phyloP scores from a whole-genome alignment of 2,797 vertebrate species.

The Neopelma chrysocephalum region DNA sequence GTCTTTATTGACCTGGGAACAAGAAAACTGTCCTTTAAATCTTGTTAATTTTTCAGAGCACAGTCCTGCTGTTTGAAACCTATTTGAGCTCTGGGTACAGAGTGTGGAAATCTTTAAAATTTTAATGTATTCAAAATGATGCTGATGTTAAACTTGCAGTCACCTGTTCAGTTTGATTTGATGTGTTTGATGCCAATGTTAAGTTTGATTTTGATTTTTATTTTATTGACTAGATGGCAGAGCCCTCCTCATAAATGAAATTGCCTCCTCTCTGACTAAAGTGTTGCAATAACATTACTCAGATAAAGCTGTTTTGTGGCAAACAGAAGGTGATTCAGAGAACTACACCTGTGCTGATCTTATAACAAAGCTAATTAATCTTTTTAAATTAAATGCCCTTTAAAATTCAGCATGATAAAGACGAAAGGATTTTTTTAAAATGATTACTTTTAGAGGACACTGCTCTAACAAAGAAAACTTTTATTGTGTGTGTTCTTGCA shows the following conservation, averaged over 20 bases:
- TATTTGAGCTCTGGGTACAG: neutral
- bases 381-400: neutral
- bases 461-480: neutral
- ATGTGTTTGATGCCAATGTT: neutral
- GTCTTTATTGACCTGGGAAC: neutral
- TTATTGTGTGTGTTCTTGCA: neutral
- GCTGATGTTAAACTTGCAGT: neutral
- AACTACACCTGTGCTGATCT: neutral
- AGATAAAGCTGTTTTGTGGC: neutral
- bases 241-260: neutral
- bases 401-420: neutral
- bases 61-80: neutral
- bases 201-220: neutral
- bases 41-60: neutral
- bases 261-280: neutral
- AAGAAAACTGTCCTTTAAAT: neutral
- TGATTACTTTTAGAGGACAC: neutral
- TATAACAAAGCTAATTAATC: neutral
- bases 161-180: neutral
- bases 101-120: neutral
- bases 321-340: slow-evolving; percentile 10
- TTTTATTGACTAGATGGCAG: neutral
- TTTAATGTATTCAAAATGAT: neutral
- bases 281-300: neutral
- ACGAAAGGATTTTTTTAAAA: neutral